These are phyloP conservation scores for Chitala chitala DNA, from an alignment of 2,113 vertebrate species.

Conservation along the genomic window DNA sequence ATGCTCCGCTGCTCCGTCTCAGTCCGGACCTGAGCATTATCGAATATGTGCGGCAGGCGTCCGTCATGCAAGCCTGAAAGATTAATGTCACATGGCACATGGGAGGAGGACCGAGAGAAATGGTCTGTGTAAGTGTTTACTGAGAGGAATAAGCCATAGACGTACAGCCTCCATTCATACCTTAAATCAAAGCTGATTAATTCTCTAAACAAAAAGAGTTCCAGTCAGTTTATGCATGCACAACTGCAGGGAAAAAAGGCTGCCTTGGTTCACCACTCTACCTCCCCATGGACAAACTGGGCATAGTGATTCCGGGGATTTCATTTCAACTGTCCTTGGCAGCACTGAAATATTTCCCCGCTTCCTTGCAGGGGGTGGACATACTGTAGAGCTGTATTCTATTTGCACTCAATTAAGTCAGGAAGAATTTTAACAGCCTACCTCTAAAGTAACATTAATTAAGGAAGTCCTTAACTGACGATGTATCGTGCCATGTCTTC, in stretches of 20 bases:
- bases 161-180: not conserved
- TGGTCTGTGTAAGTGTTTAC: not conserved
- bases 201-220: not conserved
- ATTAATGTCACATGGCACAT: constrained; percentile 11
- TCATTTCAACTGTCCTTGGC: constrained; percentile 18
- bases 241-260: not conserved
- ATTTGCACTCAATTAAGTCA: constrained; percentile 16
- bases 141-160: not conserved
- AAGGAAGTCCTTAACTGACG: not conserved
- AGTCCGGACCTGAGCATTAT: constrained; percentile 10
- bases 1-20: not conserved
- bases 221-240: not conserved
- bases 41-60: not conserved
- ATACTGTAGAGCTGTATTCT: constrained; percentile 2
- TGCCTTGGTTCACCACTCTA: not conserved
- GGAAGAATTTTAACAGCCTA: not conserved
- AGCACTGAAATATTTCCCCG: constrained; percentile 1
- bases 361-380: constrained; percentile 5
- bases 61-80: not conserved
- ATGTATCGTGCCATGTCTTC: not conserved
- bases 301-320: not conserved
- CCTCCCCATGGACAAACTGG: not conserved
- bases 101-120: not conserved
- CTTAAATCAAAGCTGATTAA: not conserved
- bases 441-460: not conserved